A percentile compares a stretch with the other conserved stretches of the same genome.
phyloP scores from a whole-genome alignment of 2,113 vertebrate genomes.

The Lycaon pictus region DNA sequence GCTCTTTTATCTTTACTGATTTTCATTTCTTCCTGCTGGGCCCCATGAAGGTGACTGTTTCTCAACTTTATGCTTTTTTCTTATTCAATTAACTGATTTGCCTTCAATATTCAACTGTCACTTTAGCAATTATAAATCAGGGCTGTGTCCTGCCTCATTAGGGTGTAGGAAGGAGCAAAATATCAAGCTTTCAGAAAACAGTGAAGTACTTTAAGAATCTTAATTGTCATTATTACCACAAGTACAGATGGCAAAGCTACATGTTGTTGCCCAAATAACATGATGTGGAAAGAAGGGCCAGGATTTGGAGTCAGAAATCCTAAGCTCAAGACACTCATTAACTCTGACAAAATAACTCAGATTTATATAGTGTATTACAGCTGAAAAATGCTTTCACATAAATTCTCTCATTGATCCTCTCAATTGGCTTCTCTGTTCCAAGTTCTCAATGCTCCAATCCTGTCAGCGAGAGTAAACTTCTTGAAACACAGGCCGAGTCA shows the following conservation, averaged over 20 bases:
- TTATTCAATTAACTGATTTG: not conserved
- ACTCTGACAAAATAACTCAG: conserved; percentile 57
- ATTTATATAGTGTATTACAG: conserved; percentile 52
- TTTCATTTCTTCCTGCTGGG: not conserved
- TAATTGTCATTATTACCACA: conserved; percentile 48
- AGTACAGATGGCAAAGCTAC: conserved; percentile 33
- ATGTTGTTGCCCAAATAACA: conserved; percentile 54
- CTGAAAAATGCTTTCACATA: conserved; percentile 58
- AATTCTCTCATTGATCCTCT: conserved; percentile 60
- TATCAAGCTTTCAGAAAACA: conserved; percentile 44
- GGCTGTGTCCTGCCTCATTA: not conserved
- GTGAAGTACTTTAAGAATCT: not conserved
- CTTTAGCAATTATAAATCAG: conserved; percentile 41
- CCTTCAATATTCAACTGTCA: not conserved
- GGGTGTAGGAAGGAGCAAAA: not conserved
- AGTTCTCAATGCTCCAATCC: not conserved
- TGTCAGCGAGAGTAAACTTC: conserved; percentile 36
- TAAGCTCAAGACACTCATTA: conserved; percentile 58
- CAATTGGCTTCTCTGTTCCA: conserved; percentile 57
- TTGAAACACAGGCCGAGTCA: not conserved
- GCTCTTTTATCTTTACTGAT: not conserved
- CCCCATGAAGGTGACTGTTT: not conserved
- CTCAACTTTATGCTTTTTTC: not conserved
- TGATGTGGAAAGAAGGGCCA: conserved; percentile 27
- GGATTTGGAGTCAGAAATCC: conserved; percentile 57